phyloP scores from a whole-genome alignment of 2,113 vertebrate species.

The Limnothrissa miodon region DNA sequence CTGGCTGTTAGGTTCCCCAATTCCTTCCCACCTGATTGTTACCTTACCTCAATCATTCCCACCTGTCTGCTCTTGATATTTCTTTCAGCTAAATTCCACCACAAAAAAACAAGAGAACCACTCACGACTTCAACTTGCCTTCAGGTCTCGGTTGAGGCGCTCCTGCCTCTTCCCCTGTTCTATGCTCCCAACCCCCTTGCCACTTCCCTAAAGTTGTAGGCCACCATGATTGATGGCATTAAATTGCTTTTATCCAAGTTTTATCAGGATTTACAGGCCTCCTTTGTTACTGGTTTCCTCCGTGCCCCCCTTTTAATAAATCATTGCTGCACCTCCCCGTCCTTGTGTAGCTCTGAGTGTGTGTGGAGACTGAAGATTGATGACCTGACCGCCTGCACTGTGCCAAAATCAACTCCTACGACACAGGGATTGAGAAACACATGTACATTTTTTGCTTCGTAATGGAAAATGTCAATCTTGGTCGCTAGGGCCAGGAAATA shows the following conservation, averaged over 20 bases:
- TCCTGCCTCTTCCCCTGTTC: slow-evolving; percentile 21
- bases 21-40: too few species aligned
- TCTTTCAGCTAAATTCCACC: not conserved
- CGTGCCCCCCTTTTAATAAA: slow-evolving; percentile 71
- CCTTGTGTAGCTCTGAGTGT: slow-evolving; percentile 24
- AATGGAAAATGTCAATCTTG: slow-evolving; percentile 80
- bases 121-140: not conserved
- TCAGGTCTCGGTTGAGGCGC: not conserved
- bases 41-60: too few species aligned
- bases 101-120: not conserved
- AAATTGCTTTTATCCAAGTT: slow-evolving; percentile 79
- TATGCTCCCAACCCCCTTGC: slow-evolving; percentile 36
- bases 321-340: slow-evolving; percentile 51
- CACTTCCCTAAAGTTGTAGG: slow-evolving; percentile 63
- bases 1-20: too few species aligned
- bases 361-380: slow-evolving; percentile 45
- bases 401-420: slow-evolving; percentile 46
- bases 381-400: slow-evolving; percentile 44
- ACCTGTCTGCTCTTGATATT: not conserved
- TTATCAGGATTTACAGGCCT: slow-evolving; percentile 76
- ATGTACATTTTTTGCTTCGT: slow-evolving; percentile 75
- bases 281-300: slow-evolving; percentile 62
- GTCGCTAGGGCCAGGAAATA: slow-evolving; percentile 55
- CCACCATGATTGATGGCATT: slow-evolving; percentile 75
- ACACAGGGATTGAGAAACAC: slow-evolving; percentile 60